A percentile compares a stretch with the other conserved stretches of the same genome.
Evolutionary conservation across 2,797 vertebrate species (phyloP).

Genomic region (Spondyliosoma cantharus): DNA sequence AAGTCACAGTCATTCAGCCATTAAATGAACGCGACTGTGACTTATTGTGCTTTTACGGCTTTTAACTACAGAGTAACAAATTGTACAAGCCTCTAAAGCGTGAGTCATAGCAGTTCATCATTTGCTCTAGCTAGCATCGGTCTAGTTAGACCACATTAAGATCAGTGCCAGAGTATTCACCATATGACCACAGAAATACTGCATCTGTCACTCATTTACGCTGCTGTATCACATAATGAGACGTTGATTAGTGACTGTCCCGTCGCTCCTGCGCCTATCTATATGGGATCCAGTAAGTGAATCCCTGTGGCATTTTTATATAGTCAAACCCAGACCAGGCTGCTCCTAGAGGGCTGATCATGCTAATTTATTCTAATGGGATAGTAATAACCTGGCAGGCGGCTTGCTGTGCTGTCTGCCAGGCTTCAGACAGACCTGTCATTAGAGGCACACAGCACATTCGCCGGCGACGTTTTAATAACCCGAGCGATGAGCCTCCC

Average conservation of each 20-base stretch:
- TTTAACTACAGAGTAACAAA: conserved; percentile 65
- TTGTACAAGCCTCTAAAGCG: conserved; percentile 46
- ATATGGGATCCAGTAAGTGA: conserved; percentile 45
- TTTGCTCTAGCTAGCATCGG: conserved; percentile 45
- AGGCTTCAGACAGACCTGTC: conserved; percentile 74
- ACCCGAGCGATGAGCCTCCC: conserved; percentile 53
- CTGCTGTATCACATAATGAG: conserved; percentile 61
- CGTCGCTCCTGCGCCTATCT: conserved; percentile 36
- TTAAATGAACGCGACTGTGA: conserved; percentile 57
- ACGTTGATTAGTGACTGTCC: conserved; percentile 64
- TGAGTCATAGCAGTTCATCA: conserved; percentile 63
- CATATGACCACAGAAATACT: conserved; percentile 31
- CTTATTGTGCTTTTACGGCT: conserved; percentile 60
- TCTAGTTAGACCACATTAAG: conserved; percentile 48
- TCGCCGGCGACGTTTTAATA: conserved; percentile 74
- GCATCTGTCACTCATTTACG: conserved; percentile 40
- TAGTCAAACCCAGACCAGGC: conserved; percentile 49
- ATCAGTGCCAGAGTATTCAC: conserved; percentile 33
- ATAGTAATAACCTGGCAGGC: conserved; percentile 76
- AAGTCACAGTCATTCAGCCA: conserved; percentile 55
- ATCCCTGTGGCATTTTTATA: conserved; percentile 60
- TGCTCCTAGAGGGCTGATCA: conserved; percentile 55
- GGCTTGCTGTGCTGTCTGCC: conserved; percentile 70
- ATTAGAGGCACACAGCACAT: conserved; percentile 66
- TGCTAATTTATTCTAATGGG: conserved; percentile 80